Evolutionary conservation across 2,797 vertebrate species (phyloP).

Genomic region (Spheniscus humboldti): DNA sequence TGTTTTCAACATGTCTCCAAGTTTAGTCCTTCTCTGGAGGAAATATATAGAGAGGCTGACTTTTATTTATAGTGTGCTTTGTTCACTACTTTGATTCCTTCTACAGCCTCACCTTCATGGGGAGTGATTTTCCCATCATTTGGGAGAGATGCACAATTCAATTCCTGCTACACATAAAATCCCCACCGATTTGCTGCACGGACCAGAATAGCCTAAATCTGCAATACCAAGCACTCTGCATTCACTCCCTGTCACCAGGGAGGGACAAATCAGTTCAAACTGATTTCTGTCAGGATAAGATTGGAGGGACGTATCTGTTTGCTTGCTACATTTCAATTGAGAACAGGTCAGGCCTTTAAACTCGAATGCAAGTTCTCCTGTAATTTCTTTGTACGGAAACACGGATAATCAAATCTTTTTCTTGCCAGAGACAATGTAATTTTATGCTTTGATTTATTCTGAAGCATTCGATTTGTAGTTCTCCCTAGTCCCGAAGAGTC

Average conservation of each 20-base stretch:
- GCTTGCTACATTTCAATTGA: background rate
- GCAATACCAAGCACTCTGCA: background rate
- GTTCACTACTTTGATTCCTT: conserved; percentile 1
- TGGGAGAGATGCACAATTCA: conserved; percentile 35
- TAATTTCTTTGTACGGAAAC: conserved; percentile 40
- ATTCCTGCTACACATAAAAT: conserved; percentile 30
- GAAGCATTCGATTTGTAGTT: background rate
- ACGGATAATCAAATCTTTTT: conserved; percentile 34
- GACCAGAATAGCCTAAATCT: background rate
- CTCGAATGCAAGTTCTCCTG: background rate
- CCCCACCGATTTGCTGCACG: background rate
- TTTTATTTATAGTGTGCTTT: conserved; percentile 10
- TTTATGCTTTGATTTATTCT: conserved; percentile 56
- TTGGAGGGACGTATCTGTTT: background rate
- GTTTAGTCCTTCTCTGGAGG: background rate
- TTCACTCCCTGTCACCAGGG: background rate
- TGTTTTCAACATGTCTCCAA: background rate
- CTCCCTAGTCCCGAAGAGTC: background rate
- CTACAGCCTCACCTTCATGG: conserved; percentile 30
- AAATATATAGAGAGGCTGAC: background rate
- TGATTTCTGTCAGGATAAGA: background rate
- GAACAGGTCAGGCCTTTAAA: background rate
- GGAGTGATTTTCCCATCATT: conserved; percentile 45
- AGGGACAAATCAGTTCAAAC: conserved; percentile 9
- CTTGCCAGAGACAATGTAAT: conserved; percentile 34